Conservation (phyloP, 2,888 invertebrate genomes). For the Notocelia uddmanniana region DNA sequence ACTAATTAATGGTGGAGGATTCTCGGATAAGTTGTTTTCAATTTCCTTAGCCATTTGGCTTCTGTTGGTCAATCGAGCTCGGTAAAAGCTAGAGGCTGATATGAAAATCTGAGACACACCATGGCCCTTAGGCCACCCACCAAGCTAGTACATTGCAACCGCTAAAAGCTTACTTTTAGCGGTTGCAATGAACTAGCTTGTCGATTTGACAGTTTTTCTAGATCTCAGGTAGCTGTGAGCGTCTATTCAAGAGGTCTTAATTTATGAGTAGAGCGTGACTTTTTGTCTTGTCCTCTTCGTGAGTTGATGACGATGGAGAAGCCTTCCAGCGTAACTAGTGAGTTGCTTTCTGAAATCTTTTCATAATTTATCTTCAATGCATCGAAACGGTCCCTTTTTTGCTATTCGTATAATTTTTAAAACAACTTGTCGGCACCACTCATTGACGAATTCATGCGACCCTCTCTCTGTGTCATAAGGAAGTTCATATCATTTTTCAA, state of each 20-base stretch:
- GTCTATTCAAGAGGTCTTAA: not conserved
- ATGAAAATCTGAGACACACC: not conserved
- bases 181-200: conserved; percentile 9
- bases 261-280: not conserved
- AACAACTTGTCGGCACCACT: too few species aligned
- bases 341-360: not conserved
- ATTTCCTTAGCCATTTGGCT: not conserved
- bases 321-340: not conserved
- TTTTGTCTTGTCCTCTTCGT: not conserved
- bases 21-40: not conserved
- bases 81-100: not conserved
- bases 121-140: too few species aligned
- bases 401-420: too few species aligned
- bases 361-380: not conserved
- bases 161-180: not conserved
- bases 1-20: not conserved
- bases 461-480: too few species aligned
- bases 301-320: not conserved
- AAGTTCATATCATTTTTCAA: too few species aligned
- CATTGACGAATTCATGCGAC: too few species aligned
- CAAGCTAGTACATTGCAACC: too few species aligned
- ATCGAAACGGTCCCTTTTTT: too few species aligned
- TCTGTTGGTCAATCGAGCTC: not conserved
- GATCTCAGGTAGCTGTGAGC: too few species aligned
- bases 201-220: not conserved